A percentile compares a stretch with the other conserved stretches of the same genome.
Evolutionary conservation across 1,140 invertebrate genomes (phyloP).

Genomic region (Penaeus vannamei): DNA sequence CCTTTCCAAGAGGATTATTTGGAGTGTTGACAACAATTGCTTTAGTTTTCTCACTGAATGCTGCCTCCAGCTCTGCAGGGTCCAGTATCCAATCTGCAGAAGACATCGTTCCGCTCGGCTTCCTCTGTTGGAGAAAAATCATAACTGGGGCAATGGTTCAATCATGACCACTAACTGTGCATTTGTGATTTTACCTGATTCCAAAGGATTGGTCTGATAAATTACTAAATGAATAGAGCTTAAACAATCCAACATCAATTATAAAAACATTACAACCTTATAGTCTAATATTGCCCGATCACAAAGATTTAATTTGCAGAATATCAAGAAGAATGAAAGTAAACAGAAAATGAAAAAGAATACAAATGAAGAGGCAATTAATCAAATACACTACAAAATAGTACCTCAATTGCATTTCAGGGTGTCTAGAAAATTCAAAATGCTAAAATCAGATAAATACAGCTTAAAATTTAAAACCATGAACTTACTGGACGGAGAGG

Average conservation of each 20-base stretch:
- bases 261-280: not conserved
- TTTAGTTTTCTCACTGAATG: slow-evolving; percentile 95
- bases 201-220: slow-evolving; percentile 69
- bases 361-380: too few species aligned
- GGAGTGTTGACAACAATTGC: slow-evolving; percentile 96
- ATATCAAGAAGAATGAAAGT: not conserved
- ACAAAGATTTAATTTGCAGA: not conserved
- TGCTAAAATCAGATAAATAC: not conserved
- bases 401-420: not conserved
- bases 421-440: not conserved
- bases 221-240: slow-evolving; percentile 67
- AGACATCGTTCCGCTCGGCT: slow-evolving; percentile 71
- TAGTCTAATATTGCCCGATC: not conserved
- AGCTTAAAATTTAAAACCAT: slow-evolving; percentile 11
- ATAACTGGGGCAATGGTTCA: slow-evolving; percentile 25
- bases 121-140: slow-evolving; percentile 66
- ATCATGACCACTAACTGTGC: not conserved
- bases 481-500: slow-evolving; percentile 80
- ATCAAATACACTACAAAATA: not conserved
- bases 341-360: not conserved
- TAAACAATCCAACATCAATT: not conserved
- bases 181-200: slow-evolving; percentile 24
- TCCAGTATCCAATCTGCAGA: slow-evolving; percentile 94
- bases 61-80: slow-evolving; percentile 82
- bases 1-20: slow-evolving; percentile 96